These are phyloP conservation scores for Bubalus kerabau DNA, from an alignment of 2,113 vertebrate genomes.

Conservation along the genomic window DNA sequence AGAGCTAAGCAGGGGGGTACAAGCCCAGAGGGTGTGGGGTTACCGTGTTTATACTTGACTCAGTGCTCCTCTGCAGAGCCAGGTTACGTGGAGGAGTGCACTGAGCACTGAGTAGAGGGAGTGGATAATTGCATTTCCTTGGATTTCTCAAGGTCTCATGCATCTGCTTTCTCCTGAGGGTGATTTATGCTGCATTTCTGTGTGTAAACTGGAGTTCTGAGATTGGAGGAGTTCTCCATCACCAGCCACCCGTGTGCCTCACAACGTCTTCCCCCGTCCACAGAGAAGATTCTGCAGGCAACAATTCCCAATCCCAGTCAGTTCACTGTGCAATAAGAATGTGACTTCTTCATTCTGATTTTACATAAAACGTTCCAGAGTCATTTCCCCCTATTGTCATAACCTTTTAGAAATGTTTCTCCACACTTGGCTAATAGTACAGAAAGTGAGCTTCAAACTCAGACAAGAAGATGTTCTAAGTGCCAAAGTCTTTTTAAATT, in stretches of 20 bases:
- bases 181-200: neutral
- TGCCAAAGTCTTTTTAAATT: neutral
- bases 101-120: no score
- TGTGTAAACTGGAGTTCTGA: no score
- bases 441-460: neutral
- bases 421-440: neutral
- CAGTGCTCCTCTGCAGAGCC: neutral
- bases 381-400: neutral
- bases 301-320: accelerated
- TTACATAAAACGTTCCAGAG: neutral
- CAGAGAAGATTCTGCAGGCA: accelerated
- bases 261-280: accelerated
- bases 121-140: neutral
- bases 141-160: neutral
- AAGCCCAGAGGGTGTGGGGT: accelerated
- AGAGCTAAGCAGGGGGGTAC: neutral
- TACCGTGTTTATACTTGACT: neutral
- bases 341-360: neutral
- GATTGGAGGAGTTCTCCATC: neutral
- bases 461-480: neutral
- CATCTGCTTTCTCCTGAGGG: neutral
- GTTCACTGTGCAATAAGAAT: accelerated
- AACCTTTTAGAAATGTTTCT: neutral
- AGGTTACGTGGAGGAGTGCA: neutral
- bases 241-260: accelerated